These are phyloP conservation scores for Drosophila rufa DNA, from an alignment of 1,140 invertebrate genomes.

Conservation along the genomic window DNA sequence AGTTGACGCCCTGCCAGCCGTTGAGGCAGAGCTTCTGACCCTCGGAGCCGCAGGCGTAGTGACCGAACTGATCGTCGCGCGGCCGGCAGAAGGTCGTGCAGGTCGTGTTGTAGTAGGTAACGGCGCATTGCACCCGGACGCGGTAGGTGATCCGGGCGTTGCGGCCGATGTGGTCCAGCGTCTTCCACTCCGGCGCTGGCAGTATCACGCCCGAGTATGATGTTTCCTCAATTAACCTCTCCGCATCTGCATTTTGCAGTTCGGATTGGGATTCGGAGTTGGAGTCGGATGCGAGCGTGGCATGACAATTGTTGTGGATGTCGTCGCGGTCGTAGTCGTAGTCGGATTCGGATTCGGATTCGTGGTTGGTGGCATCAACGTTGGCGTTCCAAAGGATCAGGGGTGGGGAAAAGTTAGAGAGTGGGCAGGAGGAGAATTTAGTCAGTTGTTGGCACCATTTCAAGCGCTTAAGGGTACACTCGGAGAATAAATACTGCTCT, in stretches of 20 bases:
- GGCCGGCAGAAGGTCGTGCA: conserved; percentile 97
- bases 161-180: conserved; percentile 91
- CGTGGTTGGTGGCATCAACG: conserved; percentile 79
- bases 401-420: conserved; percentile 4
- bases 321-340: conserved; percentile 23
- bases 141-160: conserved; percentile 93
- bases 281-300: conserved; percentile 23
- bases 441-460: conserved; percentile 75
- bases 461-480: conserved; percentile 34
- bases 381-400: conserved; percentile 68
- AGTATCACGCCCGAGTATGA: conserved; percentile 95
- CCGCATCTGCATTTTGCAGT: conserved; percentile 86
- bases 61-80: conserved; percentile 96
- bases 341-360: conserved; percentile 8
- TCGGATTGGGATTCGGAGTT: conserved; percentile 19
- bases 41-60: conserved; percentile 94
- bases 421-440: conserved; percentile 54
- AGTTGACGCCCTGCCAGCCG: conserved; percentile 97
- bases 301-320: conserved; percentile 71
- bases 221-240: conserved; percentile 93
- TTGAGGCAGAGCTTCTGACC: conserved; percentile 96
- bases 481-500: neutral
- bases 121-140: conserved; percentile 95
- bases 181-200: conserved; percentile 95
- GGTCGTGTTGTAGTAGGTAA: conserved; percentile 97